Conservation (phyloP, 2,888 invertebrate genomes). For the Rhagophthalmus giganteus region DNA sequence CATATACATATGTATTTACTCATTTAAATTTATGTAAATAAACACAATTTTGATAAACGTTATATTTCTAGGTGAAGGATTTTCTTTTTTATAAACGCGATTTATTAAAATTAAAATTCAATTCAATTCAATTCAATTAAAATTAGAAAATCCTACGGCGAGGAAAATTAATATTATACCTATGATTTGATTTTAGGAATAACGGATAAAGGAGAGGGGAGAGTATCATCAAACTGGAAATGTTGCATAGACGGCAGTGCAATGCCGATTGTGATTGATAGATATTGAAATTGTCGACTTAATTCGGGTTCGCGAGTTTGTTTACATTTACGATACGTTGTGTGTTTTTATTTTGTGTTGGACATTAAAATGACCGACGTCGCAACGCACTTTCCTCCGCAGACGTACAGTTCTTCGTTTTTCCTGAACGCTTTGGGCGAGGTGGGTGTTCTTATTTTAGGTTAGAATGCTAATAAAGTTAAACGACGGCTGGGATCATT, state of each 20-base stretch:
- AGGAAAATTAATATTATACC: neutral
- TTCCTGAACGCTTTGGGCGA: conserved; percentile 43
- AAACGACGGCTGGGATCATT: conserved; percentile 1
- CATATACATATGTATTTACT: too few relatives aligned
- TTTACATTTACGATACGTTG: conserved; percentile 8
- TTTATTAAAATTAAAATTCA: too few relatives aligned
- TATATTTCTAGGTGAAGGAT: too few relatives aligned
- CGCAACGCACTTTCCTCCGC: conserved; percentile 51
- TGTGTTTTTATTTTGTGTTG: neutral
- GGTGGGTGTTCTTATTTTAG: conserved; percentile 15
- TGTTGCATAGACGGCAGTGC: neutral
- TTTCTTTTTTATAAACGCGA: too few relatives aligned
- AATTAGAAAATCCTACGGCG: too few relatives aligned
- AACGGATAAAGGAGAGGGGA: conserved; percentile 10
- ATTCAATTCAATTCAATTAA: too few relatives aligned
- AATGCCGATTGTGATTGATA: conserved; percentile 4
- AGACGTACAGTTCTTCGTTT: conserved; percentile 53
- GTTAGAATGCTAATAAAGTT: too few relatives aligned
- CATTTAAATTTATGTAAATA: too few relatives aligned
- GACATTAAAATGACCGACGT: conserved; percentile 33
- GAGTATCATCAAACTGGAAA: conserved; percentile 8
- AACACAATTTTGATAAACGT: too few relatives aligned
- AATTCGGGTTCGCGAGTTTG: conserved; percentile 5
- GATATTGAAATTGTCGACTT: conserved; percentile 2
- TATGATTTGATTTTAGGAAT: neutral